A percentile compares a stretch with the other conserved stretches of the same genome.
phyloP scores from a whole-genome alignment of 2,113 vertebrate genomes.

The Oreamnos americanus region DNA sequence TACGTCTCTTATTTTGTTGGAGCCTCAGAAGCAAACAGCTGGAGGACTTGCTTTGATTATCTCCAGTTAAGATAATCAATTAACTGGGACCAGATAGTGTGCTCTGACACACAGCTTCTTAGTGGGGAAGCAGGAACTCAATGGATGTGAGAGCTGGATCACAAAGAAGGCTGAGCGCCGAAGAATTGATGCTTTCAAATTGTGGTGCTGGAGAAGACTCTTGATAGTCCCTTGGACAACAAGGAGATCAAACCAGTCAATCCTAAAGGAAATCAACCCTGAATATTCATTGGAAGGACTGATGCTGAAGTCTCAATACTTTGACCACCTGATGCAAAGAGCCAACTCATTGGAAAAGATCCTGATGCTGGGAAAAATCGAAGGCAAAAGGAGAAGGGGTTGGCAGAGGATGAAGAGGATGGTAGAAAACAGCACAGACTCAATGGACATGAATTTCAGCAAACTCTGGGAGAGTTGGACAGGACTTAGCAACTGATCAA shows the following conservation, averaged over 20 bases:
- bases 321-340: background rate
- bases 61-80: background rate
- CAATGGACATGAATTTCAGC: background rate
- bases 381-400: background rate
- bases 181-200: background rate
- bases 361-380: background rate
- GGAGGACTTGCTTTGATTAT: too few relatives aligned
- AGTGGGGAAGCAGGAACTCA: background rate
- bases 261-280: background rate
- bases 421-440: background rate
- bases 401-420: background rate
- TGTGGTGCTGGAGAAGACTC: background rate
- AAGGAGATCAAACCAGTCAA: background rate
- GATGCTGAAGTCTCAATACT: background rate
- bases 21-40: background rate
- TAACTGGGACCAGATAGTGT: background rate
- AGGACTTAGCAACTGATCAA: background rate
- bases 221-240: background rate
- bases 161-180: background rate
- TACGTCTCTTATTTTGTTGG: background rate
- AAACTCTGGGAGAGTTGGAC: background rate
- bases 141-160: background rate
- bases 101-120: background rate
- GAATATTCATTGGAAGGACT: background rate
- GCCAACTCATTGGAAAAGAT: background rate